These are phyloP conservation scores for Geopemphigus sp. DNA, from an alignment of 1,140 invertebrate genomes.

Conservation along the genomic window DNA sequence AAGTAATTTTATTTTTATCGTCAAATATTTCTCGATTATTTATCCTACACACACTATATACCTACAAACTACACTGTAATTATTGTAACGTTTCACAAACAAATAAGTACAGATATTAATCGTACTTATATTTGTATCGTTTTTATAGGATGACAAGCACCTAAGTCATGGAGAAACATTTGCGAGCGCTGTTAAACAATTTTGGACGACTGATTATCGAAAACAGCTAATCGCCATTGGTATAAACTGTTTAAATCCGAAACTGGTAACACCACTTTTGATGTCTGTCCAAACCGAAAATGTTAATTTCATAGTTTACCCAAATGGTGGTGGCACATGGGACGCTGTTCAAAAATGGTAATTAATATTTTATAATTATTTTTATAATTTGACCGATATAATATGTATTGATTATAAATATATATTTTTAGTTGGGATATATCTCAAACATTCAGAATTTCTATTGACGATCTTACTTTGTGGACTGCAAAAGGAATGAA, in stretches of 20 bases:
- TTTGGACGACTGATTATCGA: slow-evolving; percentile 62
- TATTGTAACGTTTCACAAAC: no score
- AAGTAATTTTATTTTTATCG: slow-evolving; percentile 58
- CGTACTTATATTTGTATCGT: not conserved
- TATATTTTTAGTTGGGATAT: slow-evolving; percentile 17
- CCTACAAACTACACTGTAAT: no score
- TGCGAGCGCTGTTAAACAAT: slow-evolving; percentile 61
- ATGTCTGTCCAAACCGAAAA: slow-evolving; percentile 57
- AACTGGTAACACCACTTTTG: slow-evolving; percentile 61
- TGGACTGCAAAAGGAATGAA: slow-evolving; percentile 21
- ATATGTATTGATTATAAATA: no score
- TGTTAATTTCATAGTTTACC: slow-evolving; percentile 68
- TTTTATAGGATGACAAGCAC: slow-evolving; percentile 62
- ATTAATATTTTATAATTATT: slow-evolving; percentile 9
- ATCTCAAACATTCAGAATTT: not conserved
- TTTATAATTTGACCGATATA: not conserved
- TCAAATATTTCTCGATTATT: not conserved
- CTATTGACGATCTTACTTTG: not conserved
- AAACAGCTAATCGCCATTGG: slow-evolving; percentile 76
- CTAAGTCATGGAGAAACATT: slow-evolving; percentile 76
- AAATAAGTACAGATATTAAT: no score
- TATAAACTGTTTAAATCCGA: slow-evolving; percentile 78
- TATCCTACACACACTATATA: no score
- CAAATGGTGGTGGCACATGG: slow-evolving; percentile 67
- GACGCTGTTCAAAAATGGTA: slow-evolving; percentile 50